Evolutionary conservation across 2,113 vertebrate species (phyloP).

Genomic region (Raja brachyura): DNA sequence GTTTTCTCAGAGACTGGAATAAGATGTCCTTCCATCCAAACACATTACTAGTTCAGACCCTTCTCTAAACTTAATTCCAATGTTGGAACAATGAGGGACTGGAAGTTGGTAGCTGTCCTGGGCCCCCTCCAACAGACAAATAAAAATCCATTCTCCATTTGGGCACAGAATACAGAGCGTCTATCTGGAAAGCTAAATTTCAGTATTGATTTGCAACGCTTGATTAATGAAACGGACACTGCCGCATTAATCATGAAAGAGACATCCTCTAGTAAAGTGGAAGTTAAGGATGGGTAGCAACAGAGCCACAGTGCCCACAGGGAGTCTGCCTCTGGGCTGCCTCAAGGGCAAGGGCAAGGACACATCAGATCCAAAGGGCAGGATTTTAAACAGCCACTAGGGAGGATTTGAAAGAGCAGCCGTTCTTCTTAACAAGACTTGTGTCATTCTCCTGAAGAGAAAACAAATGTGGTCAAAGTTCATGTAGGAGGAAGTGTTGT

Average conservation of each 20-base stretch:
- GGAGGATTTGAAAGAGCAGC: background rate
- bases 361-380: background rate
- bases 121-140: background rate
- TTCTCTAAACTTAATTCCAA: background rate
- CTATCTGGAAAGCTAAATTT: background rate
- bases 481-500: background rate
- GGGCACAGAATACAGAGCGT: background rate
- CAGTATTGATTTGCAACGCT: conserved; percentile 21
- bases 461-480: background rate
- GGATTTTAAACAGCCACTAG: background rate
- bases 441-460: background rate
- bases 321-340: too few relatives aligned
- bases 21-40: background rate
- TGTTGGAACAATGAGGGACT: background rate
- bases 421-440: background rate
- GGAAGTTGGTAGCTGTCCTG: background rate
- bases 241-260: background rate
- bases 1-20: background rate
- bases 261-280: background rate
- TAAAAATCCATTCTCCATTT: conserved; percentile 26
- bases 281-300: too few relatives aligned
- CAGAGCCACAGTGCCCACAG: background rate
- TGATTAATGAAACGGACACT: background rate
- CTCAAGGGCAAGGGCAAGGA: background rate
- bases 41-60: background rate